Percentiles rank a stretch among this genome's conserved stretches.
These are phyloP conservation scores for Cheirogaleus major DNA, from an alignment of 2,797 vertebrate species.

Conservation along the genomic window DNA sequence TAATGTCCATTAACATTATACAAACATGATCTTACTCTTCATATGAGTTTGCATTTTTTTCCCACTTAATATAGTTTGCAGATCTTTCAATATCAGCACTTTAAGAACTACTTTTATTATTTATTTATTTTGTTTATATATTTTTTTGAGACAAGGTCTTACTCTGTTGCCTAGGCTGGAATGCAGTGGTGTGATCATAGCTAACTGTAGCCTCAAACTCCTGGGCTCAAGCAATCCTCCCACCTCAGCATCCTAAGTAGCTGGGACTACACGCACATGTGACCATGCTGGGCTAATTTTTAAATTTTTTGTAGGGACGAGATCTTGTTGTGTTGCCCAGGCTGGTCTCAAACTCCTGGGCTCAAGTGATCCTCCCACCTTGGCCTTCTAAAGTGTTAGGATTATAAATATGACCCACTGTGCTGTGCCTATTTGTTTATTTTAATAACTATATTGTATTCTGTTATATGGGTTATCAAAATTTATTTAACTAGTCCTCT, in stretches of 20 bases:
- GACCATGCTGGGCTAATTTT: neutral
- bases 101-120: conserved; percentile 1
- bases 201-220: neutral
- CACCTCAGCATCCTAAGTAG: neutral
- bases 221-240: neutral
- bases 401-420: no score
- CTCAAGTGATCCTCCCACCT: no score
- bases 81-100: neutral
- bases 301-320: no score
- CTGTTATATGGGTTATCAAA: neutral
- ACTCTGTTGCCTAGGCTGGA: neutral
- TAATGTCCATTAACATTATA: neutral
- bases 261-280: neutral
- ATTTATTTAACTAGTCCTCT: neutral
- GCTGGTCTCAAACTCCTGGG: no score
- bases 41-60: neutral
- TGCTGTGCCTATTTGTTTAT: neutral
- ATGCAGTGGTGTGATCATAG: neutral
- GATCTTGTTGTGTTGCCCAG: no score
- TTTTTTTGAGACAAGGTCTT: neutral
- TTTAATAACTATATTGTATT: conserved; percentile 18
- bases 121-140: neutral
- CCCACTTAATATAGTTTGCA: neutral
- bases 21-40: neutral
- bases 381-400: no score